A percentile compares a stretch with the other conserved stretches of the same genome.
Evolutionary conservation across 2,113 vertebrate genomes (phyloP).

Genomic region (Octodon degus): DNA sequence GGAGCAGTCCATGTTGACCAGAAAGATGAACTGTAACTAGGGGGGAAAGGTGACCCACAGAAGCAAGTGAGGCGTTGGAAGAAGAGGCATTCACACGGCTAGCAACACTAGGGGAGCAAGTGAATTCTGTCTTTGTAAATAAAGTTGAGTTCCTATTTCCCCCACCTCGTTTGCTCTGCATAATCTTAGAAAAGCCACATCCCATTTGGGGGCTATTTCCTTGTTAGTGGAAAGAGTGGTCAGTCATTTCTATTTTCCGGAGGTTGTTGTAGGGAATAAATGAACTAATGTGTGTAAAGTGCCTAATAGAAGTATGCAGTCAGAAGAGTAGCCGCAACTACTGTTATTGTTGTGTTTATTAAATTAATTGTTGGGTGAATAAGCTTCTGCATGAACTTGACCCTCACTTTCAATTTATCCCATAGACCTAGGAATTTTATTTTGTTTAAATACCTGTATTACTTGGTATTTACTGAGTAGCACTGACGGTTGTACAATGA

Average conservation of each 20-base stretch:
- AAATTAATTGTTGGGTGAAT: conserved; percentile 49
- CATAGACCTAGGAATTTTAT: neutral
- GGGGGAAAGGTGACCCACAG: neutral
- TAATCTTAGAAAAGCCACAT: neutral
- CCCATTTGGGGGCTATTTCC: neutral
- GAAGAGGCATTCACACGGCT: neutral
- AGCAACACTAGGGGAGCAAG: conserved; percentile 16
- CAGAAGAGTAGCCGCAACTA: neutral
- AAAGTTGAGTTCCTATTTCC: conserved; percentile 36
- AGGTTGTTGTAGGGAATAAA: conserved; percentile 3
- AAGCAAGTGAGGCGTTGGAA: neutral
- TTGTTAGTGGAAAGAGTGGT: conserved; percentile 47
- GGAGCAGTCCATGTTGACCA: conserved; percentile 8
- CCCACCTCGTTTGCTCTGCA: neutral
- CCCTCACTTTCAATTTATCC: conserved; percentile 39
- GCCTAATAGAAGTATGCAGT: neutral
- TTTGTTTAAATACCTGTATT: conserved; percentile 39
- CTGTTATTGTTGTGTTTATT: neutral
- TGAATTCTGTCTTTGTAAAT: neutral
- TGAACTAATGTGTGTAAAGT: neutral
- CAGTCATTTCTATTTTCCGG: conserved; percentile 48
- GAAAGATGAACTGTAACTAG: conserved; percentile 88
- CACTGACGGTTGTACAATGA: neutral
- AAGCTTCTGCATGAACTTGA: conserved; percentile 44
- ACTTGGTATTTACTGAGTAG: conserved; percentile 2